Conservation (phyloP, 2,113 vertebrate species). For the Hippocampus mohnikei region DNA sequence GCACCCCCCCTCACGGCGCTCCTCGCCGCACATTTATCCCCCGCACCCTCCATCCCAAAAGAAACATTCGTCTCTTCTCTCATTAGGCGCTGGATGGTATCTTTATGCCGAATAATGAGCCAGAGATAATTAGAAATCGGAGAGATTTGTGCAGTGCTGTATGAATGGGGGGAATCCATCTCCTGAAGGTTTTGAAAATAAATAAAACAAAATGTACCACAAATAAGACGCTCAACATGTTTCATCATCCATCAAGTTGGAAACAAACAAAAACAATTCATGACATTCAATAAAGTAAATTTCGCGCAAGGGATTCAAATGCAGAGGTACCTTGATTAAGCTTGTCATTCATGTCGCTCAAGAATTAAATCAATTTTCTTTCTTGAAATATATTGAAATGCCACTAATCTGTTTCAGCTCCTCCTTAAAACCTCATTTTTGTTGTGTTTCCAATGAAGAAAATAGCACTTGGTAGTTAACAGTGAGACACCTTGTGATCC, state of each 20-base stretch:
- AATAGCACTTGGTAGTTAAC: too few relatives aligned
- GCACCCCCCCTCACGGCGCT: conserved; percentile 44
- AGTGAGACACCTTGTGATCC: too few relatives aligned
- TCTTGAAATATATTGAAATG: too few relatives aligned
- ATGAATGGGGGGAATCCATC: neutral
- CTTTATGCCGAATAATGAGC: conserved; percentile 26
- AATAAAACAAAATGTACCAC: neutral
- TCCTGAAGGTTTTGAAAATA: neutral
- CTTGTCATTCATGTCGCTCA: too few relatives aligned
- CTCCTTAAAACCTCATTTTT: too few relatives aligned
- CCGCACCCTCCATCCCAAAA: conserved; percentile 44
- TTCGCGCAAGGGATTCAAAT: neutral
- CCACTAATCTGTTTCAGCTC: too few relatives aligned
- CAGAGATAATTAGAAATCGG: conserved; percentile 4
- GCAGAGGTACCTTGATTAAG: neutral
- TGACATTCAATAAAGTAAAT: neutral
- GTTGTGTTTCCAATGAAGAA: too few relatives aligned
- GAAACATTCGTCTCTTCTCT: conserved; percentile 25
- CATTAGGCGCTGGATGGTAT: conserved; percentile 11
- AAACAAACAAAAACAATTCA: neutral
- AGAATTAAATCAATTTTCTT: too few relatives aligned
- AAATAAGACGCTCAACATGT: neutral
- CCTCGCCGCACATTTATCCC: conserved; percentile 46
- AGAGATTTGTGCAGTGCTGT: neutral
- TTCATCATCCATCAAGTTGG: neutral